Conservation (phyloP, 2,113 vertebrate species). For the Melospiza georgiana region DNA sequence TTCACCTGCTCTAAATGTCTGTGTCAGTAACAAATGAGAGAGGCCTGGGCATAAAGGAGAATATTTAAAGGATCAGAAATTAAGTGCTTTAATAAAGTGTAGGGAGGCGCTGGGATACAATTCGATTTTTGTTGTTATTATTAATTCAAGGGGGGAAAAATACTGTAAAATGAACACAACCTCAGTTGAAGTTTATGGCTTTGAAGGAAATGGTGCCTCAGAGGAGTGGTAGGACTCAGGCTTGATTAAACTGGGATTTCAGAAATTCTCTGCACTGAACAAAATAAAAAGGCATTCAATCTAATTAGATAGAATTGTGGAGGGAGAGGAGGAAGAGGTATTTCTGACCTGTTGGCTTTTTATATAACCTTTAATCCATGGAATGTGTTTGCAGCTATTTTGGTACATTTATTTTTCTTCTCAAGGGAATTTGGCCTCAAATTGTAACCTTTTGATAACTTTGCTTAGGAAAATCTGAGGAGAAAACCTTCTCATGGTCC, state of each 20-base stretch:
- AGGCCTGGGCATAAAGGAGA: not conserved
- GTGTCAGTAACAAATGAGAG: not conserved
- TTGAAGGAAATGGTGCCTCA: constrained; percentile 38
- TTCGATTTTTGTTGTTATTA: not conserved
- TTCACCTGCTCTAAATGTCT: not conserved
- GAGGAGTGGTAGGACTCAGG: constrained; percentile 27
- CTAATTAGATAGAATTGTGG: constrained; percentile 46
- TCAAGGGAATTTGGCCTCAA: not conserved
- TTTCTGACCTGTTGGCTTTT: constrained; percentile 1
- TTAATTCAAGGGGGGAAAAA: not conserved
- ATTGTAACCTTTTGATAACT: not conserved
- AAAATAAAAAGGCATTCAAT: constrained; percentile 49
- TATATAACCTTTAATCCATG: constrained; percentile 1
- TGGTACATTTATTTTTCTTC: not conserved
- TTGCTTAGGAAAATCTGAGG: not conserved
- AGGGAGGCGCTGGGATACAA: not conserved
- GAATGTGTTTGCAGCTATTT: not conserved
- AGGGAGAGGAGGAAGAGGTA: not conserved
- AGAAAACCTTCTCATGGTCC: not conserved
- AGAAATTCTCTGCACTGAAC: constrained; percentile 33
- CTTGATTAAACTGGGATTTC: constrained; percentile 76
- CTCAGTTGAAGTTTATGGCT: constrained; percentile 43
- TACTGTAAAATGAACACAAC: not conserved
- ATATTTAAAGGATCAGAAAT: not conserved
- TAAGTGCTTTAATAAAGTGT: not conserved